Evolutionary conservation across 1,140 invertebrate species (phyloP), one percentile per base, ranked within the genome.

Genomic region (Eupristina koningsbergeri): DNA sequence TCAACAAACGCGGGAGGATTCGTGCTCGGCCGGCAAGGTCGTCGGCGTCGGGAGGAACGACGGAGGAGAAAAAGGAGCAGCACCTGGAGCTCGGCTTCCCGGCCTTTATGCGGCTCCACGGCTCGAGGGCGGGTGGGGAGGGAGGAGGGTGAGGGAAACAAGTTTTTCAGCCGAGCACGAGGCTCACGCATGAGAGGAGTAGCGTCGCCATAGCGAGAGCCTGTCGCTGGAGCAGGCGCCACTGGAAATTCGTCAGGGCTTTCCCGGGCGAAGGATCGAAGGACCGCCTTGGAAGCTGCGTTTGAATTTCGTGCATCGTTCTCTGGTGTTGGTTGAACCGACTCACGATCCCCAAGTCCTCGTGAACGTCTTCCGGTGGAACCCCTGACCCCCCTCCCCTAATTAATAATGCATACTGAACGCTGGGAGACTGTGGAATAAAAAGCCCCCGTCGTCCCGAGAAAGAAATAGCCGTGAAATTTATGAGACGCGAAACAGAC

Each of bases 1-100:
- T 75, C 73, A 75, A 75, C 73, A 67, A 80, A 80, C 61, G 78
- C 76, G 69, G 34, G 80, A 78, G 83, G 31, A 71, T 71, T 50
- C 45, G 73, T 19, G 74, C 74, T 74, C 75, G 26, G 85, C 47
- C 3, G n/a, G n/a, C 73, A 75, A 75, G 73, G 73, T 29, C 58
- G 45, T 39, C 58, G 53, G n/a, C 73, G 63, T 22, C 67, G 73
- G 36, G 53, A 63, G 58, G 34, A 26, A 36, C 53, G 36, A 41
- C n/a, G n/a, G 63, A 58, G 58, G 39, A 78, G 45, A 39, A 58
- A 29, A 29, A 6, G 29, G n/a, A 67, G 15, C n/a, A 58, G 36
- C 41, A 41, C 47, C 47, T 50, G 9, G 47, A 17, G 47, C 41
- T 45, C 41, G 41, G 41, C 41, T 45, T 45, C 47, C 36, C 61